Base-by-base conservation (phyloP, 1,140 invertebrate species). In the Leptestheria dahalacensis region DNA sequence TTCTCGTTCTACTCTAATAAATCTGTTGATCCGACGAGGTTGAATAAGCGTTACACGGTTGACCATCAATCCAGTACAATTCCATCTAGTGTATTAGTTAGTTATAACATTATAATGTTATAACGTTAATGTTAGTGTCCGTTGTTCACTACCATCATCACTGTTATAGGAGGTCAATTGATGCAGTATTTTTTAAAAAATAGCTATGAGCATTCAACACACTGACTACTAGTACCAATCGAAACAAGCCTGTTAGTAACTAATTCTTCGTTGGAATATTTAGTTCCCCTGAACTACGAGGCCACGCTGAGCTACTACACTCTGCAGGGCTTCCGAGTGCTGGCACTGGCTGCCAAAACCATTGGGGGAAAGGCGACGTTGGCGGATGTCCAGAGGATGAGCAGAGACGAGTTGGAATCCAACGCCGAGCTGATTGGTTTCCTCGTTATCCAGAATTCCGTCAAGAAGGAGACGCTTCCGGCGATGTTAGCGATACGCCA, bases 381-480 rank as follows among this genome's bases (percentile, higher is more conserved):
- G 4, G 29, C 1, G 12, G 62, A 49, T 25, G 58, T 18, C 24
- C 59, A 66, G 59, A 57, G 33, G 6, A 46, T 62, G 28, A 26
- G 21, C 1, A 70, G 76, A 54, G 72, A 75, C 49, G 67, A 73
- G 29, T 67, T 78, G 12, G 77, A 78, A 63, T 65, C 64, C 41
- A 70, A 70, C 18, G 61, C 74, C 3, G 69, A 63, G 29, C 76
- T 78, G 62, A 62, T 76, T 10, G 77, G 76, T 12, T 64, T 78
- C 41, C 66, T 78, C 48, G 66, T 78, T n/a, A 71, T 77, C 68
- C 74, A 77, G 61, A 78, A 78, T 61, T 64, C 68, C 12, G 64
- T 77, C 4, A 77, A 77, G 63, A 66, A 68, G 3, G 70, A 76
- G 60, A 76, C 74, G 3, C 66, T 67, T 15, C 68, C 69, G 21